These are phyloP conservation scores for Odontamblyopus rebecca DNA, from an alignment of 2,797 vertebrate genomes.

Conservation along the genomic window DNA sequence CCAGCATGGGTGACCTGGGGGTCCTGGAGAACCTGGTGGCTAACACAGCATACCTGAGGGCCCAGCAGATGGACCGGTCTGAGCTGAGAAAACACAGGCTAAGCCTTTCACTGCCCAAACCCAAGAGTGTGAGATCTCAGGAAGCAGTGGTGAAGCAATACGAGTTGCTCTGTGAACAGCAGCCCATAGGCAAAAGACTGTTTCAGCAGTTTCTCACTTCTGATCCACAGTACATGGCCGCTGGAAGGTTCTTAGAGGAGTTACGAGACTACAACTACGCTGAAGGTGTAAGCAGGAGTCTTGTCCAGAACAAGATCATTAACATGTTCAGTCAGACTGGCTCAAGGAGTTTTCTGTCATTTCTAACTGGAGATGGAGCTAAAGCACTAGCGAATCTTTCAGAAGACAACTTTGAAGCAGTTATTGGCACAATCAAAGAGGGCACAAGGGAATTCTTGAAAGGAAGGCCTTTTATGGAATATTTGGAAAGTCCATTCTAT, in stretches of 20 bases:
- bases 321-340: conserved; percentile 72
- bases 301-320: conserved; percentile 69
- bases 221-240: conserved; percentile 67
- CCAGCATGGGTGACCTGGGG: conserved; percentile 80
- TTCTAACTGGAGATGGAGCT: conserved; percentile 72
- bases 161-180: conserved; percentile 83
- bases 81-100: conserved; percentile 78
- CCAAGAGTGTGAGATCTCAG: conserved; percentile 58
- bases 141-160: conserved; percentile 63
- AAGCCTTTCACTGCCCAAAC: conserved; percentile 76
- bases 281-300: conserved; percentile 70
- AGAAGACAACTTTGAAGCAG: conserved; percentile 66
- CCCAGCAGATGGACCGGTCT: conserved; percentile 70
- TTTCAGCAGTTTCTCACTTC: conserved; percentile 82
- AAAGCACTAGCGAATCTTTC: conserved; percentile 68
- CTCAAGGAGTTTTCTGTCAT: conserved; percentile 70
- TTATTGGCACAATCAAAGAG: conserved; percentile 66
- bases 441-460: conserved; percentile 79
- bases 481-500: conserved; percentile 80
- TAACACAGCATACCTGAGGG: conserved; percentile 86
- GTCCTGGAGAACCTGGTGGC: conserved; percentile 86
- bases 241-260: conserved; percentile 80
- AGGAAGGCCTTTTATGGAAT: conserved; percentile 82
- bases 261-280: conserved; percentile 79
- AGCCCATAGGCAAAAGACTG: conserved; percentile 85